phyloP scores from a whole-genome alignment of 2,888 invertebrate genomes.

The Tenthredo scrophulariae region DNA sequence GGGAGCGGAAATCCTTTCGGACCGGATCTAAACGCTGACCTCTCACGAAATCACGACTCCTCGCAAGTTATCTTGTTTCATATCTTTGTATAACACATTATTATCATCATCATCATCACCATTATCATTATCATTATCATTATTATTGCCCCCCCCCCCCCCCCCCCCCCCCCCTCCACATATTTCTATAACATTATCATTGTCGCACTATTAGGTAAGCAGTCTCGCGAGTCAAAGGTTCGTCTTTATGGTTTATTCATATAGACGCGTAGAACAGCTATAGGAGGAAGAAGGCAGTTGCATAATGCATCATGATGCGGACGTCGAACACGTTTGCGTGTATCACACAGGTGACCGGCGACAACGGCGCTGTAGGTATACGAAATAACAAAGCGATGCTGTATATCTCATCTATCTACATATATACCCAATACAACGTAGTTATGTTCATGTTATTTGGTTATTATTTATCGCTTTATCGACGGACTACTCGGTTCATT shows the following conservation, averaged over 20 bases:
- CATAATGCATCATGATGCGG: conserved; percentile 45
- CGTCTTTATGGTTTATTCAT: conserved; percentile 47
- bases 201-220: conserved; percentile 28
- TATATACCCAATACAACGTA: background rate
- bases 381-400: conserved; percentile 31
- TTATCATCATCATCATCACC: too few species aligned
- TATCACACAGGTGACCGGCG: background rate
- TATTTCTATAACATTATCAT: conserved; percentile 19
- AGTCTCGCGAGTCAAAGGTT: conserved; percentile 46
- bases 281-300: conserved; percentile 23
- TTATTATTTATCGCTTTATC: background rate
- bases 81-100: background rate
- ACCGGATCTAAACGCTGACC: conserved; percentile 46
- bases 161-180: too few species aligned
- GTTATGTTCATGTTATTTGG: background rate
- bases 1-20: conserved; percentile 43
- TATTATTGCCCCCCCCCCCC: too few species aligned
- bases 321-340: background rate
- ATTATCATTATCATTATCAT: background rate
- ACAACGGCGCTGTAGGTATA: background rate
- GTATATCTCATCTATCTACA: background rate
- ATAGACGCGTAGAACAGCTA: background rate
- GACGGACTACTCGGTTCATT: conserved; percentile 22
- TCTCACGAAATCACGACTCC: background rate
- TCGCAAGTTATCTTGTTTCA: background rate